These are phyloP conservation scores for Cephalopholis sonnerati DNA, from an alignment of 2,113 vertebrate genomes.

Conservation along the genomic window DNA sequence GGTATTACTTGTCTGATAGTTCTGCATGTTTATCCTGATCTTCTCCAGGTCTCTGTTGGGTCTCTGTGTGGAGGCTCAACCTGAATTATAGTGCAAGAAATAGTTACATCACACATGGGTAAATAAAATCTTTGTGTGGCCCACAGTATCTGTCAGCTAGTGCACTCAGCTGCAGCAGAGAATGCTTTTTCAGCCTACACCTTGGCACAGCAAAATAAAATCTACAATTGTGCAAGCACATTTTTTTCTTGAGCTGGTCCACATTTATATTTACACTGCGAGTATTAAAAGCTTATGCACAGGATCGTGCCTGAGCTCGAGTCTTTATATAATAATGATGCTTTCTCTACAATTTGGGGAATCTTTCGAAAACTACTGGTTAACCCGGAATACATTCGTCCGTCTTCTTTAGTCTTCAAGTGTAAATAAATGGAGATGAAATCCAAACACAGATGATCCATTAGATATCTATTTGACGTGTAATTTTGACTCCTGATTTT, in stretches of 20 bases:
- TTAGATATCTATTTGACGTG: background rate
- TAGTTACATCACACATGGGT: constrained; percentile 17
- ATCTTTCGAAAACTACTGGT: constrained; percentile 25
- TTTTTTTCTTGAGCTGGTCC: constrained; percentile 19
- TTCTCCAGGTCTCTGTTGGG: background rate
- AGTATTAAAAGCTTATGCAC: constrained; percentile 19
- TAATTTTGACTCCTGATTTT: background rate
- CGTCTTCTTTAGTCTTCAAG: background rate
- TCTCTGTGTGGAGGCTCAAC: constrained; percentile 1
- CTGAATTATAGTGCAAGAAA: constrained; percentile 7
- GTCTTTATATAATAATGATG: constrained; percentile 13
- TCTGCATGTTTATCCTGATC: background rate
- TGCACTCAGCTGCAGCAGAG: constrained; percentile 16
- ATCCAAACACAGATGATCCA: background rate
- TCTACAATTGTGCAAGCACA: constrained; percentile 25
- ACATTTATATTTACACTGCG: constrained; percentile 34
- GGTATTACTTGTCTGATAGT: background rate
- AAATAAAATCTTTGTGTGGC: constrained; percentile 28
- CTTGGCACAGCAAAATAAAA: constrained; percentile 34
- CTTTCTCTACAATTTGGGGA: constrained; percentile 12
- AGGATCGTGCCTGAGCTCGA: background rate
- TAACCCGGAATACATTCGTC: constrained; percentile 2
- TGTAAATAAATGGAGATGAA: constrained; percentile 19
- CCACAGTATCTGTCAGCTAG: constrained; percentile 27
- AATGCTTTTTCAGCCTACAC: constrained; percentile 39